Conservation (phyloP, 1,140 invertebrate genomes). For the Camponotus pennsylvanicus region DNA sequence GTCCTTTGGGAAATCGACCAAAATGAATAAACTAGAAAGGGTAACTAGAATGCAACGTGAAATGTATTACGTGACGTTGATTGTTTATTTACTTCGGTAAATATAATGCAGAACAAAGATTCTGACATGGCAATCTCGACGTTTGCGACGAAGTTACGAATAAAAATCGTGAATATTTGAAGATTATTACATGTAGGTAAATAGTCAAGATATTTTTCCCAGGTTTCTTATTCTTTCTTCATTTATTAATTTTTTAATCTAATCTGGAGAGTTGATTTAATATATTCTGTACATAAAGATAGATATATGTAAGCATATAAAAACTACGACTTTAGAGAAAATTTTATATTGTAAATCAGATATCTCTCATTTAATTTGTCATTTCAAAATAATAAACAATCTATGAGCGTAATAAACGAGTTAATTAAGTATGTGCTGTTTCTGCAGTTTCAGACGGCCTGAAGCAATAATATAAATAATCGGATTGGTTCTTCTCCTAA, state of each 20-base stretch:
- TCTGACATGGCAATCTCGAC: background rate
- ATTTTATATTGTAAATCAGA: background rate
- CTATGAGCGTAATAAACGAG: conserved; percentile 39
- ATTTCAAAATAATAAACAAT: conserved; percentile 44
- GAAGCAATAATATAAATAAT: conserved; percentile 54
- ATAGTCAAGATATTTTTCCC: background rate
- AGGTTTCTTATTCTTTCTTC: background rate
- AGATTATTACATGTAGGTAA: background rate
- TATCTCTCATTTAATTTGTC: conserved; percentile 8
- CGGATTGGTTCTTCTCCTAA: conserved; percentile 32
- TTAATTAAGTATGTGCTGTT: conserved; percentile 51
- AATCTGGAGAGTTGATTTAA: background rate
- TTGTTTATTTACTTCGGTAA: conserved; percentile 34
- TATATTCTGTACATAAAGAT: background rate
- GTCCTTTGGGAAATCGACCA: conserved; percentile 54
- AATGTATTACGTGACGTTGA: background rate
- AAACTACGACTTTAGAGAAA: background rate
- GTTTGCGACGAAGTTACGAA: background rate
- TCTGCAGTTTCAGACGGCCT: conserved; percentile 43
- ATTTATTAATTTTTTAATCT: background rate
- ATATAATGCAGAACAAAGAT: background rate
- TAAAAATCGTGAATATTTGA: conserved; percentile 17
- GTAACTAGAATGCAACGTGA: conserved; percentile 26
- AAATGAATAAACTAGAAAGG: conserved; percentile 39
- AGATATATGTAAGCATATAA: background rate